These are phyloP conservation scores for Isichthys henryi DNA, from an alignment of 2,113 vertebrate species.

Conservation along the genomic window DNA sequence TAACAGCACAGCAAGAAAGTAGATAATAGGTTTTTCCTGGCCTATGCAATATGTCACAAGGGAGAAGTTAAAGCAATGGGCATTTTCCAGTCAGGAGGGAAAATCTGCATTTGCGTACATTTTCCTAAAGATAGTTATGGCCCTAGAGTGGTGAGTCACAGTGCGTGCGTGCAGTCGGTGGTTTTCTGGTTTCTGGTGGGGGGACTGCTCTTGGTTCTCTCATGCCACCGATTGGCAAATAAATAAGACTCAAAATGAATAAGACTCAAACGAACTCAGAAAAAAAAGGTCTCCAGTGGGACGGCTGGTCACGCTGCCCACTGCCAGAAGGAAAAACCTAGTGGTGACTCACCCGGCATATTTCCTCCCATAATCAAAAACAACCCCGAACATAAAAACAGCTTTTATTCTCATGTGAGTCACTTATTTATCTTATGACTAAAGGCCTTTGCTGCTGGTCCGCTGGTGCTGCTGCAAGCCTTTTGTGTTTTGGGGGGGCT, in stretches of 20 bases:
- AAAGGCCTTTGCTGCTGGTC: background rate
- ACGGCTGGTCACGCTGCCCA: constrained; percentile 19
- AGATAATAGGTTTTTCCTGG: background rate
- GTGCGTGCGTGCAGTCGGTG: constrained; percentile 17
- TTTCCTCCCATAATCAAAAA: background rate
- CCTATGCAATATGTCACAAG: background rate
- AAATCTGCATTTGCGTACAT: constrained; percentile 7
- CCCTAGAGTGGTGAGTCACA: constrained; percentile 48
- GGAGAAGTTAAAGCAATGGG: background rate
- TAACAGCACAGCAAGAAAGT: background rate
- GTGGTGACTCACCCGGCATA: constrained; percentile 12
- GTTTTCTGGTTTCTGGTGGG: constrained; percentile 37
- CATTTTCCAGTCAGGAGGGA: background rate
- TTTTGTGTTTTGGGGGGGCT: background rate
- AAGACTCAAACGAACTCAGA: constrained; percentile 30
- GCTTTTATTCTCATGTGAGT: constrained; percentile 11
- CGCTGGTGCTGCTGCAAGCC: background rate
- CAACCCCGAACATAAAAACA: background rate
- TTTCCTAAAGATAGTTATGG: constrained; percentile 23
- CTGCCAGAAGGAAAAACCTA: constrained; percentile 31
- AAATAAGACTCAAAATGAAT: background rate
- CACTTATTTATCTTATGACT: constrained; percentile 1
- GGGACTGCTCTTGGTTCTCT: background rate
- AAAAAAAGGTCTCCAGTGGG: background rate
- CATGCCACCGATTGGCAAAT: background rate